These are phyloP conservation scores for Pentalonia nigronervosa DNA, from an alignment of 1,140 invertebrate genomes.

Conservation along the genomic window DNA sequence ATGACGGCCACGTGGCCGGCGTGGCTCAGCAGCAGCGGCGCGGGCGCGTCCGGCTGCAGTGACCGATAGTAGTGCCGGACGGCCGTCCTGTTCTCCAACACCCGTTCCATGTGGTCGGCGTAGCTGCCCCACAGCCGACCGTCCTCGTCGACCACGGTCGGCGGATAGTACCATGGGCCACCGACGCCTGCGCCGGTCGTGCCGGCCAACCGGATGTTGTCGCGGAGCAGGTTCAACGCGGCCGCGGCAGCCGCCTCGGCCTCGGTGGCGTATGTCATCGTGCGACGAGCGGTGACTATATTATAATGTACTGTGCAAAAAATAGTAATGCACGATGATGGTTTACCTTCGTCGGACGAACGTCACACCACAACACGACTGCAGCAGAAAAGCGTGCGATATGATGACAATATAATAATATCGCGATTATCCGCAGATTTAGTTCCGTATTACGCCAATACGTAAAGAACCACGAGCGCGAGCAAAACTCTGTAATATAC, in stretches of 20 bases:
- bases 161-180: slow-evolving; percentile 35
- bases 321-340: background rate
- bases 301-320: no score
- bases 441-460: no score
- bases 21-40: background rate
- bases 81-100: slow-evolving; percentile 28
- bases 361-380: no score
- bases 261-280: background rate
- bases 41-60: slow-evolving; percentile 45
- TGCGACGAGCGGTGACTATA: background rate
- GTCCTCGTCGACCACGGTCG: slow-evolving; percentile 27
- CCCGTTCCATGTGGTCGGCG: slow-evolving; percentile 24
- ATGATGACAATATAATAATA: no score
- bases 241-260: background rate
- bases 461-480: no score
- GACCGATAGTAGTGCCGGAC: background rate
- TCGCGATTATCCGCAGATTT: no score
- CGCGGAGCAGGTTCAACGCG: background rate
- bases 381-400: no score
- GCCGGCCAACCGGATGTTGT: background rate
- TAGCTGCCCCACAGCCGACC: slow-evolving; percentile 33
- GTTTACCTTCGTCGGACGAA: background rate
- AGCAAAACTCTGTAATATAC: no score
- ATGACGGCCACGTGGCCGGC: slow-evolving; percentile 26
- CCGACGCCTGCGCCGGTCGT: background rate